phyloP scores from a whole-genome alignment of 2,113 vertebrate genomes.

The Alligator sinensis region DNA sequence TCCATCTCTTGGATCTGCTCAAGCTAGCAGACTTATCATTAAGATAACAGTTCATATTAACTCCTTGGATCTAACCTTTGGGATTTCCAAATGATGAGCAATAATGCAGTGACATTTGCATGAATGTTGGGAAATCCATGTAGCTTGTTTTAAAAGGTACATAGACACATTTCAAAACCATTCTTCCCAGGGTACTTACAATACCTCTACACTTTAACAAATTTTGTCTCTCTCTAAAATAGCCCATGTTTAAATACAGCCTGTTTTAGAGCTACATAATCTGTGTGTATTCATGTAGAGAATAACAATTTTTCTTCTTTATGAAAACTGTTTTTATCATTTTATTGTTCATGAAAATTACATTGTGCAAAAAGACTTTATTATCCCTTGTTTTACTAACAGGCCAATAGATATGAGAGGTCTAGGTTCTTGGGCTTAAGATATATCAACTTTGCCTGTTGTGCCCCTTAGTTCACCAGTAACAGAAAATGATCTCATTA shows the following conservation, averaged over 20 bases:
- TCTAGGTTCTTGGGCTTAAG: neutral
- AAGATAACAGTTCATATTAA: constrained; percentile 10
- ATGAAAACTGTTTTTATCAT: neutral
- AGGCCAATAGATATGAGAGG: neutral
- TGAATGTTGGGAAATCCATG: constrained; percentile 6
- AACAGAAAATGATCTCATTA: neutral
- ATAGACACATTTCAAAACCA: neutral
- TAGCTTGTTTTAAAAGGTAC: neutral
- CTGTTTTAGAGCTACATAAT: neutral
- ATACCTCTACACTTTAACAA: neutral
- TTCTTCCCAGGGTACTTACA: neutral
- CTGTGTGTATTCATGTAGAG: neutral
- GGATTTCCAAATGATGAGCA: constrained; percentile 30
- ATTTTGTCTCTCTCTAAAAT: neutral
- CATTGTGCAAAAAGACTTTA: neutral
- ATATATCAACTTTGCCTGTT: neutral
- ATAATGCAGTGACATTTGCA: constrained; percentile 5
- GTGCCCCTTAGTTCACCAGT: neutral
- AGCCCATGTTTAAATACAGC: neutral
- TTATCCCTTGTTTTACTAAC: neutral
- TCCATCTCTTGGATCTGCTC: neutral
- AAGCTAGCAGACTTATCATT: constrained; percentile 1
- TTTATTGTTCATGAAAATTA: neutral
- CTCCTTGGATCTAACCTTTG: constrained; percentile 24
- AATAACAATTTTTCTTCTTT: neutral